Evolutionary conservation across 1,140 invertebrate genomes (phyloP), one percentile per base, ranked within the genome.

Genomic region (Carposina sasakii): DNA sequence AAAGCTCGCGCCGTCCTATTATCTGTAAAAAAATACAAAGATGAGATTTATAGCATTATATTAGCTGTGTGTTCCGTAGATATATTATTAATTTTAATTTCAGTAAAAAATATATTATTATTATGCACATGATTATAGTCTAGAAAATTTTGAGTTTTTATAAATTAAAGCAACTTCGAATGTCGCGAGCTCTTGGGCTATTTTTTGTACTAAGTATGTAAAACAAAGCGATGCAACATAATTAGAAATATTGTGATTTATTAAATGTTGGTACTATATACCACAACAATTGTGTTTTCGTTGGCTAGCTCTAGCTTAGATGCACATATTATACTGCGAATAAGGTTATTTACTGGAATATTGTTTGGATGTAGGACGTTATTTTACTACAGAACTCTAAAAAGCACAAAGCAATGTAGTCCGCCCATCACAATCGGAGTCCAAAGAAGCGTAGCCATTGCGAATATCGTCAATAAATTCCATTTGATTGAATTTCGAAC

Each of bases 381-480:
- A 6, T 6, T 28, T 6, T 28, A 28, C 6, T 12, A 6, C 12
- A 28, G 6, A 12, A 12, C 6, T 28, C 24, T 12, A 5, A 8
- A 36, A 15, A 41, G 4, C 13, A 16, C 15, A 28, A 28, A 12
- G 12, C 6, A 49, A 50, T 31, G 20, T 23, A 24, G 21, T 30
- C 69, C 72, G 68, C 67, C 67, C 71, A 47, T 62, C 28, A 77
- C 72, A 76, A 76, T 78, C 63, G 63, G 67, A 56, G 59, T 60
- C 46, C 57, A 69, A 79, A 81, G 74, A 71, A 72, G 66, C 71
- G 70, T 70, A 65, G 66, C 68, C 74, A 75, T 71, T 72, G 77
- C 77, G 70, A 84, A 84, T 81, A 63, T 74, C 68, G 71, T 60
- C 71, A 84, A 84, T 84, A 84, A 84, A 84, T 81, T 79, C 61